A percentile compares a stretch with the other conserved stretches of the same genome.
Evolutionary conservation across 2,888 invertebrate genomes (phyloP).

Genomic region (Phaedon cochleariae): DNA sequence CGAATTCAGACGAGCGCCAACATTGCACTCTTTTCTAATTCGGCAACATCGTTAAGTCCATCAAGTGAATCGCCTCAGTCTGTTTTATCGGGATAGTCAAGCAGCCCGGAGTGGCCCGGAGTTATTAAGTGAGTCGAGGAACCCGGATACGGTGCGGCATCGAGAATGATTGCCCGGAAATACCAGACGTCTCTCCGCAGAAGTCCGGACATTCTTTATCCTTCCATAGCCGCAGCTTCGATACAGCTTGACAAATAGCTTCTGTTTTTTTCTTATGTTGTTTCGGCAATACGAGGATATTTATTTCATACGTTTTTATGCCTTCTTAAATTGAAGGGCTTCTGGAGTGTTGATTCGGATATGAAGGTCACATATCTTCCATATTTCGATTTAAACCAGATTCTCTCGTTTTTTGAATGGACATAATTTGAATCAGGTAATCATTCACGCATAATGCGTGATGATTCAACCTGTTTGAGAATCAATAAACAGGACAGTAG

Average conservation of each 20-base stretch:
- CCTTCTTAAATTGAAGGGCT: slow-evolving; percentile 27
- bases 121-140: slow-evolving; percentile 53
- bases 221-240: slow-evolving; percentile 43
- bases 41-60: neutral
- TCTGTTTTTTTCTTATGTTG: slow-evolving; percentile 45
- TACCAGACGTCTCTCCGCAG: slow-evolving; percentile 50
- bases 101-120: slow-evolving; percentile 33
- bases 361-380: slow-evolving; percentile 16
- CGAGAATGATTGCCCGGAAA: slow-evolving; percentile 55
- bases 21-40: neutral
- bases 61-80: slow-evolving; percentile 26
- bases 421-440: too few species aligned
- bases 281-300: slow-evolving; percentile 37
- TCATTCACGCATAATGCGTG: too few species aligned
- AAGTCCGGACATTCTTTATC: slow-evolving; percentile 52
- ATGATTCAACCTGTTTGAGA: too few species aligned
- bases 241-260: slow-evolving; percentile 53
- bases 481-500: too few species aligned
- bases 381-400: neutral
- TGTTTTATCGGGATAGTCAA: slow-evolving; percentile 41
- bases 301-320: slow-evolving; percentile 37
- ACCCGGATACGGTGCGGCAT: slow-evolving; percentile 48
- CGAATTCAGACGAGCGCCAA: too few species aligned
- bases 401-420: too few species aligned
- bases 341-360: slow-evolving; percentile 11